A percentile compares a stretch with the other conserved stretches of the same genome.
Evolutionary conservation across 2,888 invertebrate genomes (phyloP).

Genomic region (Caenorhabditis sp.): DNA sequence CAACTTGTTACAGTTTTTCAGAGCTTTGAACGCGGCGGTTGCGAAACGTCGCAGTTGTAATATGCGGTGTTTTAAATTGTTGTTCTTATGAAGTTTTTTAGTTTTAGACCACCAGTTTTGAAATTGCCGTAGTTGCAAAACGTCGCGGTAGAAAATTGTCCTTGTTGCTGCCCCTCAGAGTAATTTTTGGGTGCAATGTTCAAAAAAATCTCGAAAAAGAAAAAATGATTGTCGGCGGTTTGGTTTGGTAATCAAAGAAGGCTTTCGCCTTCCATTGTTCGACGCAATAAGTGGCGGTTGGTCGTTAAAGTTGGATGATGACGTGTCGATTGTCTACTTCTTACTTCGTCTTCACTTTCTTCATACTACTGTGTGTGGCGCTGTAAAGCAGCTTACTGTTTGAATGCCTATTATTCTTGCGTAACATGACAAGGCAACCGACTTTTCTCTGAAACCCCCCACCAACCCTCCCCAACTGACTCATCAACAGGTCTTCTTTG

Average conservation of each 20-base stretch:
- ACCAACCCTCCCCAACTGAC: constrained; percentile 13
- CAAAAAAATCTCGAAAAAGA: no score
- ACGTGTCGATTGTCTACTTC: constrained; percentile 59
- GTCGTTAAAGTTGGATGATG: constrained; percentile 52
- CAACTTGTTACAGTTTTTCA: no score
- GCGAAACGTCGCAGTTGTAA: no score
- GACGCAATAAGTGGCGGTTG: constrained; percentile 46
- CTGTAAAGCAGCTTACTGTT: constrained; percentile 62
- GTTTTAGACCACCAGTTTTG: no score
- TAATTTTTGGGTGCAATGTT: no score
- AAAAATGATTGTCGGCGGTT: constrained; percentile 32
- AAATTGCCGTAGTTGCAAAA: no score
- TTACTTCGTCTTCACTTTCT: constrained; percentile 60
- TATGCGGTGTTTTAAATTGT: no score
- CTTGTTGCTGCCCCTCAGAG: no score
- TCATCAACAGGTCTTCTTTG: constrained; percentile 65
- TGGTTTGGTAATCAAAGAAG: neutral
- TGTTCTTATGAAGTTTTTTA: no score
- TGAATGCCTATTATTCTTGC: constrained; percentile 62
- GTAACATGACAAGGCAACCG: constrained; percentile 54
- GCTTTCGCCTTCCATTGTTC: constrained; percentile 37
- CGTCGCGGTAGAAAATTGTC: no score
- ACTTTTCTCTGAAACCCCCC: constrained; percentile 37
- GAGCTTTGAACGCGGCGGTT: no score
- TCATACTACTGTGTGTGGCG: constrained; percentile 40